phyloP scores from a whole-genome alignment of 2,888 invertebrate species.

The Saturnia pavonia region DNA sequence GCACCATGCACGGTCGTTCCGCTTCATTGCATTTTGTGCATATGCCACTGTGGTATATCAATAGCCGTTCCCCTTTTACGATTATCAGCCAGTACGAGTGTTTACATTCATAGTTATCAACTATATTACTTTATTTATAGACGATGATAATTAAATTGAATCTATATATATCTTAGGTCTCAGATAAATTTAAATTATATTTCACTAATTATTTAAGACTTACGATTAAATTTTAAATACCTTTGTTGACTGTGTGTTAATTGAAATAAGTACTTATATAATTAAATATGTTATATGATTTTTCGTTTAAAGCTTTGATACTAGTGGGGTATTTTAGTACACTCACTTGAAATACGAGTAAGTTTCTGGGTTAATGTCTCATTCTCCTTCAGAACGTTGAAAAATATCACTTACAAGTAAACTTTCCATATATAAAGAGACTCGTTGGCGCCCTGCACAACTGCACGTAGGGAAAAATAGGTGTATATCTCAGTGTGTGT shows the following conservation, averaged over 20 bases:
- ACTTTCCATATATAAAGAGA: constrained; percentile 63
- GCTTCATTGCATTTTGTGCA: constrained; percentile 56
- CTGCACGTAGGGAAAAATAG: constrained; percentile 69
- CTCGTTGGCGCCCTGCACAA: constrained; percentile 61
- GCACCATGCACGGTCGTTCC: constrained; percentile 53
- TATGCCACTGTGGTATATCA: constrained; percentile 54
- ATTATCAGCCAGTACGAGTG: constrained; percentile 40
- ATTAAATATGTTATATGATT: neutral
- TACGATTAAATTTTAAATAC: too few species aligned
- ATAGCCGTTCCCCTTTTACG: constrained; percentile 77
- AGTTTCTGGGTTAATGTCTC: constrained; percentile 39
- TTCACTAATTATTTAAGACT: too few species aligned
- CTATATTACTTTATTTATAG: neutral
- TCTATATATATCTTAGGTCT: too few species aligned
- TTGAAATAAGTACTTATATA: neutral
- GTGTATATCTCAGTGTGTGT: constrained; percentile 71
- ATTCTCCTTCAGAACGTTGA: constrained; percentile 61
- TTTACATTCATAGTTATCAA: neutral
- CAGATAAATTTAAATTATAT: too few species aligned
- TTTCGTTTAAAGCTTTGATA: neutral
- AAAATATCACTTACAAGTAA: constrained; percentile 65
- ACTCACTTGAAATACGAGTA: neutral
- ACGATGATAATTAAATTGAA: neutral
- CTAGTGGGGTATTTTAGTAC: neutral
- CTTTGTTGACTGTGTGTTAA: too few species aligned